Percentiles rank a stretch among this genome's conserved stretches.
Conservation (phyloP, 1,140 invertebrate species). For the Choristoneura fumiferana region DNA sequence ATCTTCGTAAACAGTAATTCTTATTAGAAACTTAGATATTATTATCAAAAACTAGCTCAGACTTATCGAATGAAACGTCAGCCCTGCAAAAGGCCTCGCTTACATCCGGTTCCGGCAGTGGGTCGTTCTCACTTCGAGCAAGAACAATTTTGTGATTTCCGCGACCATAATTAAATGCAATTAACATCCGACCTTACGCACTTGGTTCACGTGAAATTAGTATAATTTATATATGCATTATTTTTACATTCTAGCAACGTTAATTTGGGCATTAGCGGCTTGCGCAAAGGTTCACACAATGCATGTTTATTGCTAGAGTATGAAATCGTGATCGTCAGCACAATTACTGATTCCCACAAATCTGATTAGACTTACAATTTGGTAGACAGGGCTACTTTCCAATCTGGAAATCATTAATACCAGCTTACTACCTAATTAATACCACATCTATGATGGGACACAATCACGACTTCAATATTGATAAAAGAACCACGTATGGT, state of each 20-base stretch:
- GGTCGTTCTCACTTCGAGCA: conserved; percentile 61
- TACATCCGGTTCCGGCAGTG: conserved; percentile 55
- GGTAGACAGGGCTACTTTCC: background rate
- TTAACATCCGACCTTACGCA: conserved; percentile 27
- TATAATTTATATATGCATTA: conserved; percentile 13
- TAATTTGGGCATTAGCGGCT: conserved; percentile 13
- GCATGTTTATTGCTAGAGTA: conserved; percentile 3
- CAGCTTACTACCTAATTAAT: too few relatives aligned
- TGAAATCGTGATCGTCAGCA: background rate
- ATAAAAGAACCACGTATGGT: too few relatives aligned
- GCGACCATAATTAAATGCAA: conserved; percentile 34
- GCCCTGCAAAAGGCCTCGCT: conserved; percentile 42
- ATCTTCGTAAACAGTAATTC: too few relatives aligned
- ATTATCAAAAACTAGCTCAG: too few relatives aligned
- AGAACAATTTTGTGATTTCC: conserved; percentile 55
- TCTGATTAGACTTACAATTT: background rate
- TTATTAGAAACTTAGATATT: too few relatives aligned
- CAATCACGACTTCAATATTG: too few relatives aligned
- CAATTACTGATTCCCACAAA: background rate
- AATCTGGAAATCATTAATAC: too few relatives aligned
- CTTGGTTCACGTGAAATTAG: conserved; percentile 22
- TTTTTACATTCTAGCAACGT: background rate
- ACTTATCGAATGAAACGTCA: conserved; percentile 9
- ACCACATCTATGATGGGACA: too few relatives aligned
- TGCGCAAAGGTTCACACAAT: conserved; percentile 1